Evolutionary conservation across 2,113 vertebrate species (phyloP).

Genomic region (Nerophis lumbriciformis): DNA sequence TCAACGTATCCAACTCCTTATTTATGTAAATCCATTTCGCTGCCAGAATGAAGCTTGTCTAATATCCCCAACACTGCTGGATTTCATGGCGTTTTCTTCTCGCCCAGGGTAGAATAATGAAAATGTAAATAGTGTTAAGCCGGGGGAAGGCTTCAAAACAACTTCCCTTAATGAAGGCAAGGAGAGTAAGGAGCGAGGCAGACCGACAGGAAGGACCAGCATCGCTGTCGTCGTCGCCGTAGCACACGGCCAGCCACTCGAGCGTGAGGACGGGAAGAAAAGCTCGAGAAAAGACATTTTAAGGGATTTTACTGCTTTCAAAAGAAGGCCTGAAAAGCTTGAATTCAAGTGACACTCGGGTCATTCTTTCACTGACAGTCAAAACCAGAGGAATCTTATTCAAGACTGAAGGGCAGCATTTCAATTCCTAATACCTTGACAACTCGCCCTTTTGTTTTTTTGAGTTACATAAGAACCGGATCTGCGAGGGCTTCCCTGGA

Average conservation of each 20-base stretch:
- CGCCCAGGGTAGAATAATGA: conserved; percentile 69
- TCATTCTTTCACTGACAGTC: conserved; percentile 22
- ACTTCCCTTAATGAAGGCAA: conserved; percentile 65
- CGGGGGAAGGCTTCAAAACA: conserved; percentile 62
- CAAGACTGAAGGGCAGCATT: conserved; percentile 23
- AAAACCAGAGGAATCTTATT: conserved; percentile 1
- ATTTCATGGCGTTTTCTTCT: conserved; percentile 69
- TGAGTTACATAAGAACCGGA: conserved; percentile 47
- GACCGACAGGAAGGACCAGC: conserved; percentile 7
- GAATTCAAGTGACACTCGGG: conserved; percentile 33
- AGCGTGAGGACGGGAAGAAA: conserved; percentile 41
- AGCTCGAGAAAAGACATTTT: conserved; percentile 22
- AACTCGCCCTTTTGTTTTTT: conserved; percentile 20
- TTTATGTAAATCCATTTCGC: conserved; percentile 71
- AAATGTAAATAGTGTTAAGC: conserved; percentile 74
- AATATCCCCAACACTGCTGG: conserved; percentile 68
- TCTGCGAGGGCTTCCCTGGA: conserved; percentile 52
- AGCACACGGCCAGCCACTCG: conserved; percentile 28
- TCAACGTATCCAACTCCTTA: conserved; percentile 64
- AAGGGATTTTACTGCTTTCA: neutral
- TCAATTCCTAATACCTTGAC: conserved; percentile 37
- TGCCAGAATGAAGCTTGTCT: conserved; percentile 71
- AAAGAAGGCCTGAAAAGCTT: conserved; percentile 24
- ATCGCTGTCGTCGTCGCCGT: conserved; percentile 34
- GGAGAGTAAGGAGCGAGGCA: conserved; percentile 21